phyloP scores from a whole-genome alignment of 2,113 vertebrate species.

The Nyctereutes procyonoides region DNA sequence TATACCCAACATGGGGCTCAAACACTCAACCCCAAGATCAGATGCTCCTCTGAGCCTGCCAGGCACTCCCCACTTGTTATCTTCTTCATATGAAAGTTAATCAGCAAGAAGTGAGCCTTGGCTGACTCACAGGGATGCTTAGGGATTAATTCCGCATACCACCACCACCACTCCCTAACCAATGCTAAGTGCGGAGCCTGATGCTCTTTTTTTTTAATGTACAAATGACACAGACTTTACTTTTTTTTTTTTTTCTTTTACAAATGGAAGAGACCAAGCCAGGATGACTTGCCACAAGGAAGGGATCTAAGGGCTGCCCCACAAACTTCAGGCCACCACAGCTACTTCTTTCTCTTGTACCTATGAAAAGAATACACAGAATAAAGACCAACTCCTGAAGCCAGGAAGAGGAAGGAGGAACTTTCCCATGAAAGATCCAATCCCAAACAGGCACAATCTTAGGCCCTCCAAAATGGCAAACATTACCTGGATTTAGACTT shows the following conservation, averaged over 20 bases:
- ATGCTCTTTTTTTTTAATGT: not conserved
- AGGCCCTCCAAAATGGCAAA: not conserved
- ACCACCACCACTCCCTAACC: not conserved
- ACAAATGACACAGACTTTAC: slow-evolving; percentile 17
- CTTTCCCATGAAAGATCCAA: not conserved
- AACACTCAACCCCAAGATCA: not conserved
- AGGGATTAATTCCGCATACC: not conserved
- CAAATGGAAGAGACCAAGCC: slow-evolving; percentile 24
- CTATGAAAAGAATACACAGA: slow-evolving; percentile 75
- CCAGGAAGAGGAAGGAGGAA: not conserved
- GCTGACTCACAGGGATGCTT: not conserved
- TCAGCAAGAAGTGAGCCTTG: not conserved
- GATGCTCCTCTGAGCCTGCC: not conserved
- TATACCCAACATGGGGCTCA: not conserved
- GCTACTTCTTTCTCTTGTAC: slow-evolving; percentile 88
- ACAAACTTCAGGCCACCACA: not conserved
- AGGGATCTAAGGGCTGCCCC: slow-evolving; percentile 18
- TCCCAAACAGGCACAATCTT: not conserved
- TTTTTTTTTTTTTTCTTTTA: slow-evolving; percentile 16
- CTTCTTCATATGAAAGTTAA: not conserved
- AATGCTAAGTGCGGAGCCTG: too few species aligned
- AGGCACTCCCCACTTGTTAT: not conserved
- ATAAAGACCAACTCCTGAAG: not conserved
- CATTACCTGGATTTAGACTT: slow-evolving; percentile 89
- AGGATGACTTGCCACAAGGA: slow-evolving; percentile 65